phyloP scores from a whole-genome alignment of 2,113 vertebrate genomes.

The Etia nguti region DNA sequence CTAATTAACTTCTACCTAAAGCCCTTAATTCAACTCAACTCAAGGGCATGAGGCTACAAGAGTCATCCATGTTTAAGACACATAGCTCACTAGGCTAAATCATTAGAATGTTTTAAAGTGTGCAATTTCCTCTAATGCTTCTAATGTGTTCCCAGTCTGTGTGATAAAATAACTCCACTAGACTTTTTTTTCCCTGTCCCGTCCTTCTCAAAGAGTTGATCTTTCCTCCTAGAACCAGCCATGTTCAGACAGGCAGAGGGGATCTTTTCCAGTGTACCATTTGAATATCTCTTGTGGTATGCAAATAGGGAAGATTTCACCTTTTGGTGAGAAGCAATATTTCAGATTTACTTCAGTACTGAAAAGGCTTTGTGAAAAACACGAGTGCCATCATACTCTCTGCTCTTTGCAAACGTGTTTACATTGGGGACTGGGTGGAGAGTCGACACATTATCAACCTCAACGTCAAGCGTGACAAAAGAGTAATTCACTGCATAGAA shows the following conservation, averaged over 20 bases:
- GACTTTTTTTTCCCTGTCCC: neutral
- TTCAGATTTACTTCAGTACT: neutral
- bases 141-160: neutral
- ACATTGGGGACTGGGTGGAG: constrained; percentile 13
- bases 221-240: neutral
- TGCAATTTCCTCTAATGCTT: neutral
- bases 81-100: neutral
- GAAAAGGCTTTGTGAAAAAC: neutral
- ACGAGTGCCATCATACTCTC: neutral
- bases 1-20: neutral
- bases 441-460: constrained; percentile 26
- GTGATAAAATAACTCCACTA: neutral
- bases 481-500: constrained; percentile 11
- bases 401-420: constrained; percentile 8
- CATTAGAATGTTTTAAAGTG: neutral
- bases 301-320: constrained; percentile 35
- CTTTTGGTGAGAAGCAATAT: neutral
- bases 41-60: neutral
- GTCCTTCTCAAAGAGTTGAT: neutral
- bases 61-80: neutral
- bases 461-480: constrained; percentile 20
- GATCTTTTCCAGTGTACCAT: constrained; percentile 3
- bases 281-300: constrained; percentile 52
- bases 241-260: constrained; percentile 14
- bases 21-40: neutral